Evolutionary conservation across 2,113 vertebrate species (phyloP), one percentile per base, ranked within the genome.

Genomic region (Petrocephalus microphthalmus): DNA sequence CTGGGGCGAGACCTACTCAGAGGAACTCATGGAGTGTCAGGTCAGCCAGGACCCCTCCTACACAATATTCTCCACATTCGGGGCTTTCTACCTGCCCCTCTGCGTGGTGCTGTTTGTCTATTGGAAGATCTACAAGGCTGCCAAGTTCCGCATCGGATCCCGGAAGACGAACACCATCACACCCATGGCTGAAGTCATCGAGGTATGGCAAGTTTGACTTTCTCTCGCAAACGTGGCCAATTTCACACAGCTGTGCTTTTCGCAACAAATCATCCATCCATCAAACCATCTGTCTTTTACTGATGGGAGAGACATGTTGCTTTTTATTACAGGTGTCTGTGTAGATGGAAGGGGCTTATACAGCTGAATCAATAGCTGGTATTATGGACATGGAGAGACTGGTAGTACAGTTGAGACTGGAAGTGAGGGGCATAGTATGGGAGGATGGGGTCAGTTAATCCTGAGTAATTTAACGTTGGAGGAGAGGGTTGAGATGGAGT

Each of bases 71-170:
- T 99, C 98, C 91, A 99, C 98, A 25, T 97, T 98, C 81, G 97
- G 98, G 2, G 98, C 98, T 0, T 99, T 99, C 94, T 99, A 98
- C 91, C 91, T 99, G 89, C 98, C 98, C 0, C 97, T 99, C 11
- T 97, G 97, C 0, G 98, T 99, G 87, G 98, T 99, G 89, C 96
- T 99, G 0, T 99, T 99, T 57, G 98, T 99, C n/a, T 99, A 99
- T 91, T 99, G 98, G 97, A 98, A 97, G 95, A 98, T 99, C 93
- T 99, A 99, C 96, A 98, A 97, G 93, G 98, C 98, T 0, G 97
- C 98, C 90, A 98, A 96, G 92, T 96, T 99, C 90, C 96, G 97
- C 20, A 96, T 98, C 2, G 97, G 97, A 0, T 96, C 96, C 74
- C 94, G 94, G 64, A 98, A 97, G 93, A 96, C 90, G 89, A 99